Evolutionary conservation across 1,140 invertebrate species (phyloP).

Genomic region (Drosophila sturtevanti): DNA sequence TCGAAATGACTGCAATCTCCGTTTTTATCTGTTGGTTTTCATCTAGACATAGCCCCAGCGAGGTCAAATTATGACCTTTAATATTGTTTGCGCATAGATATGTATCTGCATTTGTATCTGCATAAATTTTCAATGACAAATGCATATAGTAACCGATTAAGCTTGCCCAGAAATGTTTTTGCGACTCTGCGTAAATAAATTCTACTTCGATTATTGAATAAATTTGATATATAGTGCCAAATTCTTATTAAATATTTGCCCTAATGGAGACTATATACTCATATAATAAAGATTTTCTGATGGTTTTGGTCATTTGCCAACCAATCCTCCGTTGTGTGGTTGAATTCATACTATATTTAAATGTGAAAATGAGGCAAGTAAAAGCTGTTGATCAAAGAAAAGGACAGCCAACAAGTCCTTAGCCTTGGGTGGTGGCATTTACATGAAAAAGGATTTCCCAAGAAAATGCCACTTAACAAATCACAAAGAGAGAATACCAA

Average conservation of each 20-base stretch:
- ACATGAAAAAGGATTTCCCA: not conserved
- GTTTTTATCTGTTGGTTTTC: not conserved
- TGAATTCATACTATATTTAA: constrained; percentile 32
- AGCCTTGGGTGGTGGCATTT: not conserved
- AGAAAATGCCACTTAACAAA: constrained; percentile 8
- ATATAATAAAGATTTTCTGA: no score
- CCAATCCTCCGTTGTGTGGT: no score
- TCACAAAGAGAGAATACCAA: not conserved
- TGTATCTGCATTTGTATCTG: constrained; percentile 17
- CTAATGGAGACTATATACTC: no score
- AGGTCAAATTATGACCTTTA: constrained; percentile 20
- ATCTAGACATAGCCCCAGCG: not conserved
- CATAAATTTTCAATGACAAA: constrained; percentile 12
- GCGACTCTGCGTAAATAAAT: no score
- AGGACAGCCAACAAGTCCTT: constrained; percentile 1
- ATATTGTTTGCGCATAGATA: constrained; percentile 15
- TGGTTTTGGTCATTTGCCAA: constrained; percentile 39
- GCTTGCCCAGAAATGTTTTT: no score
- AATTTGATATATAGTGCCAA: no score
- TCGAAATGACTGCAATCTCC: not conserved
- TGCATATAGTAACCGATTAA: not conserved
- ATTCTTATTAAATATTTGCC: no score
- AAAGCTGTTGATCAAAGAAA: constrained; percentile 1
- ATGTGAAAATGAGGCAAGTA: constrained; percentile 8
- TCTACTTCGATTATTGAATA: no score